Base-by-base conservation (phyloP, 2,113 vertebrate species). In the Tyto alba region DNA sequence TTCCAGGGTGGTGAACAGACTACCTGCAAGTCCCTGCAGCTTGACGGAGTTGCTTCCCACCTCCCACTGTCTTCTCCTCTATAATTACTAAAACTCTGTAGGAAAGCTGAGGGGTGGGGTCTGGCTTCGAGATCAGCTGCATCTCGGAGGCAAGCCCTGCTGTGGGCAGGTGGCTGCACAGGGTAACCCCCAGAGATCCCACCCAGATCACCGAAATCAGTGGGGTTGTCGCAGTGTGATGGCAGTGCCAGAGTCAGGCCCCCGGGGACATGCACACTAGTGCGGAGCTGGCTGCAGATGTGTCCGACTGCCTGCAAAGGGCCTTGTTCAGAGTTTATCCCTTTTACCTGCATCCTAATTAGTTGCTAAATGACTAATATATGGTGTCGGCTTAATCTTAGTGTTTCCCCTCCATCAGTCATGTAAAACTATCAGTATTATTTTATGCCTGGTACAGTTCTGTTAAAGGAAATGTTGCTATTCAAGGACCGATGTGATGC, bases 191-290 rank as follows among this genome's bases (percentile, higher is more conserved):
- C 43, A 55, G 40, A 79, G 38, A 83, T 59, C 11, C 55, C 68
- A 66, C 36, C 21, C 34, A 40, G 36, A 40, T 56, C 19, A 34
- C 32, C 3, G 8, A 43, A 82, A 56, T 53, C 41, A 43, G 16
- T 68, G 40, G 23, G 29, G 23, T 55, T 75, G 36, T 36, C 38
- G 40, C 3, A 3, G 26, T 34, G 34, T 68, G 60, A 72, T 6
- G 4, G 45, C 47, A 41, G 15, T 41, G 32, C 80, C 14, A 3
- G n/a, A 34, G 29, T 29, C 59, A 86, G 43, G 26, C 26, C 75
- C 40, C 40, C 4, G 0, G 18, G 59, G 68, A 73, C 13, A 5
- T 3, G 13, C 6, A 22, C 20, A 15, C 13, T 10, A 17, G 26
- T 7, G 23, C 78, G 66, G 74, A 75, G 30, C 53, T 75, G 45